Percentiles rank a stretch among this genome's conserved stretches.
phyloP scores from a whole-genome alignment of 2,113 vertebrate species.

The Thunnus maccoyii region DNA sequence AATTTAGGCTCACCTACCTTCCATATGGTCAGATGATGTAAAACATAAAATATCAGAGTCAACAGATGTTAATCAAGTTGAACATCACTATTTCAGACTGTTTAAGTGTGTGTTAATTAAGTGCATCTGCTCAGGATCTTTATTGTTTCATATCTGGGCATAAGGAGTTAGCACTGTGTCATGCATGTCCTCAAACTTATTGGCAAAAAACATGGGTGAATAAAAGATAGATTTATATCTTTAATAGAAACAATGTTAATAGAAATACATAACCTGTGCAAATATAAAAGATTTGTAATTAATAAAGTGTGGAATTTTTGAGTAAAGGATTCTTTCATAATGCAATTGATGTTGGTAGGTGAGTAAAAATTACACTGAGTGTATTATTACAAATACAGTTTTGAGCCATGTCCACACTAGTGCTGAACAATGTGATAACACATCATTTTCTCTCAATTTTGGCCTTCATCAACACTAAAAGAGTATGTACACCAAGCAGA shows the following conservation, averaged over 20 bases:
- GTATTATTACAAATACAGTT: background rate
- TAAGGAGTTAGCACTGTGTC: background rate
- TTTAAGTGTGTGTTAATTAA: background rate
- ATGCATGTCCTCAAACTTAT: no score
- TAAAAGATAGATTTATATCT: no score
- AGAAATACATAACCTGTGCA: background rate
- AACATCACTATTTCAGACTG: slow-evolving; percentile 18
- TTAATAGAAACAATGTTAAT: background rate
- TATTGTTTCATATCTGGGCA: background rate
- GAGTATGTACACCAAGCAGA: no score
- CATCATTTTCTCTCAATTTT: background rate
- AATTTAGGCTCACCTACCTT: slow-evolving; percentile 53
- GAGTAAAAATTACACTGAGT: background rate
- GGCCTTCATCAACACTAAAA: background rate
- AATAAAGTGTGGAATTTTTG: background rate
- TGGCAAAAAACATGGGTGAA: no score
- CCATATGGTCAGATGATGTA: slow-evolving; percentile 50
- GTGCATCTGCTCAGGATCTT: background rate
- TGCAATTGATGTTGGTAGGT: background rate
- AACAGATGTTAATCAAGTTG: slow-evolving; percentile 51
- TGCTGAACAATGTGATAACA: background rate
- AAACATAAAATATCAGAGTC: slow-evolving; percentile 4
- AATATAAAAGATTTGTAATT: background rate
- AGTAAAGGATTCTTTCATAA: background rate
- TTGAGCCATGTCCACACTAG: background rate